Percentiles rank a stretch among this genome's conserved stretches.
phyloP scores from a whole-genome alignment of 1,140 invertebrate genomes.

The Macrocentrus cingulum region DNA sequence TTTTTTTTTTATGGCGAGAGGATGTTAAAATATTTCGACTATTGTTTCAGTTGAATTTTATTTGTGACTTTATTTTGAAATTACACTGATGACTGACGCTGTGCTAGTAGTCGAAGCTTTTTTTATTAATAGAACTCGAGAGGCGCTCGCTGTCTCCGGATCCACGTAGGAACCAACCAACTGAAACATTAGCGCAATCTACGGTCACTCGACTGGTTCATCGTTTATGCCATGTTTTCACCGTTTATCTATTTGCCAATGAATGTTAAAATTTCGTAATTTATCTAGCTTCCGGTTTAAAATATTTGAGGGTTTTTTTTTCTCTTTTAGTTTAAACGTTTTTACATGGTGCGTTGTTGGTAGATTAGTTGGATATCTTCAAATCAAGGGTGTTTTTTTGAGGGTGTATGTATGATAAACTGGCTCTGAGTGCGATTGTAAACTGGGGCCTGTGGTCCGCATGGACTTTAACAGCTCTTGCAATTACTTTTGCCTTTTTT shows the following conservation, averaged over 20 bases:
- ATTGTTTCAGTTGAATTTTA: background rate
- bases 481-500: conserved; percentile 46
- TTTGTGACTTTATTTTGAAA: conserved; percentile 4
- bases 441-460: conserved; percentile 49
- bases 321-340: too few species aligned
- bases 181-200: too few species aligned
- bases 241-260: background rate
- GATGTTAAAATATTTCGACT: too few species aligned
- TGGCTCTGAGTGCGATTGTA: conserved; percentile 47
- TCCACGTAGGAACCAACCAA: background rate
- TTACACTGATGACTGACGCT: background rate
- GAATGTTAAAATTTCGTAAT: too few species aligned
- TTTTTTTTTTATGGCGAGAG: too few species aligned
- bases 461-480: conserved; percentile 42
- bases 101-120: background rate
- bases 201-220: background rate
- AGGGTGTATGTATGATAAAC: too few species aligned
- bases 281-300: too few species aligned
- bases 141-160: conserved; percentile 5
- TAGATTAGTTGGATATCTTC: too few species aligned
- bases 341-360: too few species aligned
- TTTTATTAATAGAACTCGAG: conserved; percentile 26
- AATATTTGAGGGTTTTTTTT: too few species aligned
- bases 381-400: conserved; percentile 18
- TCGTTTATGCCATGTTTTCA: background rate